Evolutionary conservation across 1,140 invertebrate species (phyloP).

Genomic region (Tetramorium parvispinum): DNA sequence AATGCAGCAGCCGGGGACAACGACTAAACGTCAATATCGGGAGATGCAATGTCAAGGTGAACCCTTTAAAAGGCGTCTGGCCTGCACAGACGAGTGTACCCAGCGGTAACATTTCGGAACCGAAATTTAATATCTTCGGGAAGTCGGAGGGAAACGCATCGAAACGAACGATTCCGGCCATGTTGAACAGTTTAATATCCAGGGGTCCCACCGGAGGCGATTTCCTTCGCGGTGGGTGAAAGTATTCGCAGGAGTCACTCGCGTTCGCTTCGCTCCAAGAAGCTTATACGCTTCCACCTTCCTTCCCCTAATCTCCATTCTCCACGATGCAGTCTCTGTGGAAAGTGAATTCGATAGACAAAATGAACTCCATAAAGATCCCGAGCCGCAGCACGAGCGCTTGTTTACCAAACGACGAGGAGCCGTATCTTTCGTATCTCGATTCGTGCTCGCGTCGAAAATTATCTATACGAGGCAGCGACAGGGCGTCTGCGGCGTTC

Average conservation of each 20-base stretch:
- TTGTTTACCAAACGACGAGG: conserved; percentile 25
- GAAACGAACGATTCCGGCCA: conserved; percentile 72
- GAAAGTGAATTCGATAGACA: conserved; percentile 63
- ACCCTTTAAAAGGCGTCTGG: conserved; percentile 30
- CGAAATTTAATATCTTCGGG: conserved; percentile 73
- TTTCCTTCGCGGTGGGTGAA: conserved; percentile 69
- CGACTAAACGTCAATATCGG: conserved; percentile 39
- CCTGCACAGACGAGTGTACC: conserved; percentile 37
- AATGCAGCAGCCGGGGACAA: conserved; percentile 23
- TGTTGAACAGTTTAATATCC: conserved; percentile 76
- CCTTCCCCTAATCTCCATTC: conserved; percentile 58
- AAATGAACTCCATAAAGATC: conserved; percentile 54
- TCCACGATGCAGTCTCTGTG: conserved; percentile 6
- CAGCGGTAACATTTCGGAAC: conserved; percentile 70
- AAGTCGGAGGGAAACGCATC: conserved; percentile 71
- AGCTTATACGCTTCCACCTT: conserved; percentile 42
- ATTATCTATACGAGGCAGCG: neutral
- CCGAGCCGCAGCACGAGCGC: neutral
- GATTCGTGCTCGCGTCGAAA: neutral
- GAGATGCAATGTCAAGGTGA: conserved; percentile 48
- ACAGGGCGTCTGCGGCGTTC: neutral
- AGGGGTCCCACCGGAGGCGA: conserved; percentile 67
- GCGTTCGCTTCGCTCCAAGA: conserved; percentile 67
- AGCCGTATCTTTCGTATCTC: neutral
- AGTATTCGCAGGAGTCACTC: conserved; percentile 66